Evolutionary conservation across 2,888 invertebrate species (phyloP).

Genomic region (Polydrusus tereticollis): DNA sequence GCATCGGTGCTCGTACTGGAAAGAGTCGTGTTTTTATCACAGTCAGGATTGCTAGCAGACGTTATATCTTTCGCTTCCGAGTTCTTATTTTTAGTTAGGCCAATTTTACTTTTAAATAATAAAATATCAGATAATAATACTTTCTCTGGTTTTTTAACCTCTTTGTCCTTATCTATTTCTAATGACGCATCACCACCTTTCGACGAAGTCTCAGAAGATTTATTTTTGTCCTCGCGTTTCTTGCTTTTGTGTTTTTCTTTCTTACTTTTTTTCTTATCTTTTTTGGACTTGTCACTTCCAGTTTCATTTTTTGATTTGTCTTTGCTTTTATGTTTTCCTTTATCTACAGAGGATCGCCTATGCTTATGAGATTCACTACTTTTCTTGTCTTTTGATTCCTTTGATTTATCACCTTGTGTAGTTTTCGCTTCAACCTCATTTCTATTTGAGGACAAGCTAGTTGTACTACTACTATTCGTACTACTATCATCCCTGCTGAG

Average conservation of each 20-base stretch:
- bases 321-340: slow-evolving; percentile 30
- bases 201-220: slow-evolving; percentile 41
- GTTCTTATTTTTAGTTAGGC: background rate
- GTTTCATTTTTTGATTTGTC: slow-evolving; percentile 14
- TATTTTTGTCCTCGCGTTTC: slow-evolving; percentile 31
- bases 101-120: background rate
- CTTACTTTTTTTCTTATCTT: slow-evolving; percentile 33
- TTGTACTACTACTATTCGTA: slow-evolving; percentile 24
- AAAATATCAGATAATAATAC: slow-evolving; percentile 2
- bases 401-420: slow-evolving; percentile 16
- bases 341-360: slow-evolving; percentile 19
- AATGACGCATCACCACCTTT: background rate
- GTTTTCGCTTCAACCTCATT: slow-evolving; percentile 29
- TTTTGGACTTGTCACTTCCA: background rate
- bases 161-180: background rate
- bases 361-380: slow-evolving; percentile 26
- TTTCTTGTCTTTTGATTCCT: slow-evolving; percentile 31
- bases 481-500: slow-evolving; percentile 30
- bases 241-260: slow-evolving; percentile 34
- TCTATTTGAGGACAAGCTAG: slow-evolving; percentile 16
- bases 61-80: background rate
- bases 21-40: background rate
- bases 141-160: slow-evolving; percentile 20
- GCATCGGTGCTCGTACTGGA: background rate
- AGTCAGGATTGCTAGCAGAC: background rate